Conservation (phyloP, 2,113 vertebrate genomes). For the Rhynchomys soricoides region DNA sequence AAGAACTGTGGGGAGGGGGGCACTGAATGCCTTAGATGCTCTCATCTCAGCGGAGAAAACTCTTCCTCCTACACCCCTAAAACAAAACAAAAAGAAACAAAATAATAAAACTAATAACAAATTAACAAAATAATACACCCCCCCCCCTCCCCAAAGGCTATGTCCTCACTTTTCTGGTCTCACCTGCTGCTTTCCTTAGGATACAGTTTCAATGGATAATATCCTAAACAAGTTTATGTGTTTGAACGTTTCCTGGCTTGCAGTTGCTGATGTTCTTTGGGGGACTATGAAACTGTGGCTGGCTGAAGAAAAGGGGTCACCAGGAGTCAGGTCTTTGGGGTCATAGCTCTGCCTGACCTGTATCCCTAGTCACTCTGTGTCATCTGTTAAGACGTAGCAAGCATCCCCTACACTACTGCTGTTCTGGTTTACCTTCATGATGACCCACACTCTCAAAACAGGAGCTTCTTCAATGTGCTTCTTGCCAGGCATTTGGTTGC, state of each 20-base stretch:
- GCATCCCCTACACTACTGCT: too few relatives aligned
- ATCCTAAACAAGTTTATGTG: neutral
- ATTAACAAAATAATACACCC: too few relatives aligned
- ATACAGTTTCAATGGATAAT: neutral
- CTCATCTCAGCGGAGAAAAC: neutral
- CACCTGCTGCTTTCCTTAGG: neutral
- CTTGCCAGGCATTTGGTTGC: neutral
- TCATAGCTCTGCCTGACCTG: too few relatives aligned
- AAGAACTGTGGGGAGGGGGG: neutral
- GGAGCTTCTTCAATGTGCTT: too few relatives aligned
- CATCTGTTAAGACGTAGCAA: neutral
- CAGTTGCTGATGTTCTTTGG: too few relatives aligned
- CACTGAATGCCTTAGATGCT: neutral
- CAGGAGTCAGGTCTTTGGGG: neutral
- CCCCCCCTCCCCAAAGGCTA: neutral
- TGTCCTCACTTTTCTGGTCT: neutral
- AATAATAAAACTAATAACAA: neutral
- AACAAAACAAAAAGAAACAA: neutral
- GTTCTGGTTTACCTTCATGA: neutral
- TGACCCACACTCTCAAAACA: neutral
- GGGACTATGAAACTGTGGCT: neutral
- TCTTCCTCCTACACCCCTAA: neutral
- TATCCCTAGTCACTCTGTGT: neutral
- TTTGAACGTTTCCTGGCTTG: neutral
- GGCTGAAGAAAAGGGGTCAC: too few relatives aligned